Evolutionary conservation across 2,888 invertebrate genomes (phyloP).

Genomic region (Bimastos eiseni): DNA sequence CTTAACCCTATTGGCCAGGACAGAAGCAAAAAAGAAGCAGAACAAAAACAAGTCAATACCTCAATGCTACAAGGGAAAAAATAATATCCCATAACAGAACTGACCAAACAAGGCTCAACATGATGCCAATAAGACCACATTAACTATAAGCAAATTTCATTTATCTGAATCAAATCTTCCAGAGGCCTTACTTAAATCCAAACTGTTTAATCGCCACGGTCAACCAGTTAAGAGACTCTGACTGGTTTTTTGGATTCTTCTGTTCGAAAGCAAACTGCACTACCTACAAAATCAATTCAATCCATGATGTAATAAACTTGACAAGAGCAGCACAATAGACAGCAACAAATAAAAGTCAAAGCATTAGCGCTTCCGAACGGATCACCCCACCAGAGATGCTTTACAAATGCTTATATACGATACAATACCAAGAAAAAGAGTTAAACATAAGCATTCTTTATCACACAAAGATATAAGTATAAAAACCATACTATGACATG

Average conservation of each 20-base stretch:
- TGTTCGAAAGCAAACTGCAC: slow-evolving; percentile 74
- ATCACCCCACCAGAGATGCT: no score
- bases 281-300: slow-evolving; percentile 31
- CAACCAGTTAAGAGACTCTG: slow-evolving; percentile 82
- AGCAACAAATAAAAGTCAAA: background rate
- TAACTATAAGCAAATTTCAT: background rate
- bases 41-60: background rate
- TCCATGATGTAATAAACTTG: background rate
- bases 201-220: slow-evolving; percentile 79
- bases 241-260: slow-evolving; percentile 88
- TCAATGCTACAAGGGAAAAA: background rate
- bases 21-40: background rate
- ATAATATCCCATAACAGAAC: background rate
- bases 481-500: background rate
- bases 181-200: slow-evolving; percentile 73
- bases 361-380: background rate
- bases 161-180: background rate
- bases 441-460: background rate
- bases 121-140: background rate
- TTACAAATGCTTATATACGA: no score
- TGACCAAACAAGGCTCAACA: background rate
- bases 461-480: background rate
- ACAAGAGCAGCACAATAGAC: background rate
- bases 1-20: background rate
- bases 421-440: background rate